Base-by-base conservation (phyloP, 2,888 invertebrate species). In the Agriopis aurantiaria region DNA sequence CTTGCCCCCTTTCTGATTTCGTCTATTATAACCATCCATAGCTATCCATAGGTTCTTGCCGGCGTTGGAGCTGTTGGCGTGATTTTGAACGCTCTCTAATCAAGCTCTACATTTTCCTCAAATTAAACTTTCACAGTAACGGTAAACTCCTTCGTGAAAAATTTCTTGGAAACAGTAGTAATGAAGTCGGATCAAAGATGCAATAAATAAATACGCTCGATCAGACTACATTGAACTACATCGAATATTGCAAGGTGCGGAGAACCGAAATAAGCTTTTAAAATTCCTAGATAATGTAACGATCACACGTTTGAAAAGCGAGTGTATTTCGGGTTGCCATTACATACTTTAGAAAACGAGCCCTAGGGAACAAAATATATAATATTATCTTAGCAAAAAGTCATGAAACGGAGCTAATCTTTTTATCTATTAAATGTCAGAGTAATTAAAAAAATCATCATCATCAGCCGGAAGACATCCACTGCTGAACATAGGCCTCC, bases 271-370 rank as follows among this genome's bases (percentile, higher is more conserved):
- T 79, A 86, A 86, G 91, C 93, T 93, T 94, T 93, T 92, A 92
- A 92, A 92, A 93, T 93, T 92, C 92, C 92, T 78, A 87, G 88
- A 91, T 91, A 92, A 91, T 90, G 88, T 89, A 89, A 87, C 89
- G 85, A 84, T 59, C 53, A 61, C 52, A 85, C 82, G 48, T 69
- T 71, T 23, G 70, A 81, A 85, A 86, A 83, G 84, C 80, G 75
- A 78, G 80, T 82, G 77, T 82, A 85, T 80, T 82, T 74, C 75
- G 78, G 80, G 81, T 78, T 78, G 69, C 77, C 80, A 80, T 78
- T 72, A 78, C 58, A 76, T 75, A 59, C 69, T 75, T 82, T 80
- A 82, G 82, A 41, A 51, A 62, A 33, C 40, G 12, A 61, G 56
- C 41, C 56, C 33, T 53, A n/a, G 33, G 23, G 33, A 59, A 41